A percentile compares a stretch with the other conserved stretches of the same genome.
phyloP scores from a whole-genome alignment of 2,113 vertebrate species.

The Eonycteris spelaea region DNA sequence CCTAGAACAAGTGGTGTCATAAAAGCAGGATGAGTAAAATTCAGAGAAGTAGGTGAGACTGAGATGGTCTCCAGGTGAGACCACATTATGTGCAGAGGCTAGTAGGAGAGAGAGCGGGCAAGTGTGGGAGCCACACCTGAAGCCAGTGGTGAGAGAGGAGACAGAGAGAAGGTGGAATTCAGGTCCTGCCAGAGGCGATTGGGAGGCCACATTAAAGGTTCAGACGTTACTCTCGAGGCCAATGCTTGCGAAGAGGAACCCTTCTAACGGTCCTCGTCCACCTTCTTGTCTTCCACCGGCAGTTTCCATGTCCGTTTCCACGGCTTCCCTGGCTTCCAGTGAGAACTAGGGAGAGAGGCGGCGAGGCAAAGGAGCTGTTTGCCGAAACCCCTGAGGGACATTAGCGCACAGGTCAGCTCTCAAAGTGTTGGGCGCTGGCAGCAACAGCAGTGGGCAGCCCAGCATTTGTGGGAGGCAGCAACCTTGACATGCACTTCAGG shows the following conservation, averaged over 20 bases:
- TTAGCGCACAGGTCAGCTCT: neutral
- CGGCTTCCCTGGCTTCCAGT: neutral
- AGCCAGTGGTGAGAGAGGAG: neutral
- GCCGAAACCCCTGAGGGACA: neutral
- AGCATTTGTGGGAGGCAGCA: accelerated
- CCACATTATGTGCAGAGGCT: neutral
- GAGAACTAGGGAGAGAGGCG: neutral
- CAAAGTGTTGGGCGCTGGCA: neutral
- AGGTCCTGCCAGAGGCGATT: neutral
- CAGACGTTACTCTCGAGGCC: neutral
- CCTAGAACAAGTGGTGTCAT: neutral
- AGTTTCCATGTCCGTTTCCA: neutral
- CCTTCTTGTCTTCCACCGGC: accelerated
- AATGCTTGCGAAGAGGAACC: neutral
- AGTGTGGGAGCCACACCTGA: neutral
- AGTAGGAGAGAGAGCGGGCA: neutral
- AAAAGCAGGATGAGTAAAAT: neutral
- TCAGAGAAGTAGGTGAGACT: neutral
- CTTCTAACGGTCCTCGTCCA: neutral
- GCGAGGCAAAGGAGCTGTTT: neutral
- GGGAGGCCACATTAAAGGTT: neutral
- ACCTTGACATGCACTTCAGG: accelerated
- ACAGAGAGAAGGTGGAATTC: neutral
- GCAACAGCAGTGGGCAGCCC: neutral
- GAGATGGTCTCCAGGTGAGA: neutral